Evolutionary conservation across 1,140 invertebrate species (phyloP).

Genomic region (Cardiocondyla obscurior): DNA sequence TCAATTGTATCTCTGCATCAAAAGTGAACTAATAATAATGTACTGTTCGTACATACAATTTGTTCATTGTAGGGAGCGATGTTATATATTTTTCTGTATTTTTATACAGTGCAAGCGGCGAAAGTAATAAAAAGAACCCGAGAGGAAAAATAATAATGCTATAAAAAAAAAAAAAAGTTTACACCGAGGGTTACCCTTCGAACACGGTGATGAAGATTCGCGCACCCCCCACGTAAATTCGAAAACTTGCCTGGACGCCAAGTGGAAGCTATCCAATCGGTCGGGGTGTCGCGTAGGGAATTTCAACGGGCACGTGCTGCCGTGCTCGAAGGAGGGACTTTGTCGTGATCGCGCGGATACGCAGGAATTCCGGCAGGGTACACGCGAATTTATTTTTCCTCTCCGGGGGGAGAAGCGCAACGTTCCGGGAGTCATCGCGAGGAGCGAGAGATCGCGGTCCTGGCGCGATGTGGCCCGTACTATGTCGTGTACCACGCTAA

Average conservation of each 20-base stretch:
- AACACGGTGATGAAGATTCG: too few species aligned
- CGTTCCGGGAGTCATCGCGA: not conserved
- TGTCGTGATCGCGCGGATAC: not conserved
- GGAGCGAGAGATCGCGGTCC: not conserved
- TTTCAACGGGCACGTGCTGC: not conserved
- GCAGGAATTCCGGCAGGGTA: not conserved
- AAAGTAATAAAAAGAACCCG: too few species aligned
- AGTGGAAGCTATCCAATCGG: too few species aligned
- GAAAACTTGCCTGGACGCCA: too few species aligned
- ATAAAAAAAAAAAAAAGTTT: not conserved
- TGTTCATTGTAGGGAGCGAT: not conserved
- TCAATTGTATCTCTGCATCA: constrained; percentile 5
- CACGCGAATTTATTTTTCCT: constrained; percentile 10
- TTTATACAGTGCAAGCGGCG: too few species aligned
- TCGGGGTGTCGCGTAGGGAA: not conserved
- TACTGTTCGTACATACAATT: not conserved
- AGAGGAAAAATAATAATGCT: too few species aligned
- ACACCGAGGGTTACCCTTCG: not conserved
- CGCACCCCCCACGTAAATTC: too few species aligned
- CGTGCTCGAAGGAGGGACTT: not conserved
- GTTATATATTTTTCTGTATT: not conserved
- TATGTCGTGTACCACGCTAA: not conserved
- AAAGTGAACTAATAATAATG: constrained; percentile 9
- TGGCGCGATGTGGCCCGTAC: not conserved
- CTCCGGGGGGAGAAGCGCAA: not conserved